Percentiles rank a stretch among this genome's conserved stretches.
Evolutionary conservation across 1,140 invertebrate species (phyloP).

Genomic region (Babylonia areolata): DNA sequence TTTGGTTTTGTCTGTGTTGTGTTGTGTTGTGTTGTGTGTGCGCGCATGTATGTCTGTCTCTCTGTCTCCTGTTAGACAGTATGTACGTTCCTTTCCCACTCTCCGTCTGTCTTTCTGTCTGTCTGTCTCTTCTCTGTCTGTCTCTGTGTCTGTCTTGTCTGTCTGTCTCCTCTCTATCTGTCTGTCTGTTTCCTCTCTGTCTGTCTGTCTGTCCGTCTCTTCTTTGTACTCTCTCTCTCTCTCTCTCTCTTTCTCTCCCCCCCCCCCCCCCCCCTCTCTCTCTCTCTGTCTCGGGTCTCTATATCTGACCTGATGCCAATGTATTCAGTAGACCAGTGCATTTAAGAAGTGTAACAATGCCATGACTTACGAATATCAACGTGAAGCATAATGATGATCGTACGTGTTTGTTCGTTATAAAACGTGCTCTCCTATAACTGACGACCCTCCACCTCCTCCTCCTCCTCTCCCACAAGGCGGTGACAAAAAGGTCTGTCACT

Average conservation of each 20-base stretch:
- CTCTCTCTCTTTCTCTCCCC: too few species aligned
- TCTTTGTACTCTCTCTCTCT: too few species aligned
- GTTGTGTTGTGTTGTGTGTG: not conserved
- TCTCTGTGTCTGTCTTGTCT: conserved; percentile 14
- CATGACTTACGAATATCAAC: not conserved
- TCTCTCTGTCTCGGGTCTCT: too few species aligned
- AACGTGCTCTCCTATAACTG: not conserved
- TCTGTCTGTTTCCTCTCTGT: conserved; percentile 10
- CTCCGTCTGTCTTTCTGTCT: not conserved
- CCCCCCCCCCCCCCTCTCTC: too few species aligned
- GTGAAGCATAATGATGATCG: not conserved
- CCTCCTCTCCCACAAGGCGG: too few species aligned
- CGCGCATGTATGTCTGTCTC: not conserved
- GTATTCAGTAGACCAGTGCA: too few species aligned
- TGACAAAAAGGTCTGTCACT: too few species aligned
- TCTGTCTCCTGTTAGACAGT: not conserved
- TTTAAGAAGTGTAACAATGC: not conserved
- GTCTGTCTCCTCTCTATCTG: conserved; percentile 13
- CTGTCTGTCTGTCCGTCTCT: conserved; percentile 7
- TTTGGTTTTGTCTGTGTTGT: not conserved
- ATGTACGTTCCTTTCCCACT: too few species aligned
- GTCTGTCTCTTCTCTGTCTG: conserved; percentile 14
- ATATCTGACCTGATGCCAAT: too few species aligned
- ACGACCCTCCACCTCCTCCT: too few species aligned
- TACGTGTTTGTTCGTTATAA: not conserved